Conservation (phyloP, 2,113 vertebrate genomes). For the Misgurnus anguillicaudatus region DNA sequence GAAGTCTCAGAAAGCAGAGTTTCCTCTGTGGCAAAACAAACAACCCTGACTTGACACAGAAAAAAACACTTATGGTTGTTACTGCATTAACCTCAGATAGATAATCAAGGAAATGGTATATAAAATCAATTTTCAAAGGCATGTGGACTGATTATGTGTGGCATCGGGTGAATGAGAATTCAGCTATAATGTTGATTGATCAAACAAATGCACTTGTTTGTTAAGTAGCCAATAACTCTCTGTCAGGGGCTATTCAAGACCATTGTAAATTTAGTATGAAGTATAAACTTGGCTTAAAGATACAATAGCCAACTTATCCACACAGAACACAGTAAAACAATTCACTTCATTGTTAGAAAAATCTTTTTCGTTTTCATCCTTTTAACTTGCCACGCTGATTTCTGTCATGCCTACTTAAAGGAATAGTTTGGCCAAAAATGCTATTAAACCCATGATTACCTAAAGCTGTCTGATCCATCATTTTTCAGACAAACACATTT, state of each 20-base stretch:
- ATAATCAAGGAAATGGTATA: constrained; percentile 36
- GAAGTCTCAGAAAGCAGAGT: constrained; percentile 9
- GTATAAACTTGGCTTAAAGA: not conserved
- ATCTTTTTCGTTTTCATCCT: too few species aligned
- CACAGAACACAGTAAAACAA: too few species aligned
- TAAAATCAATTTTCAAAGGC: constrained; percentile 52
- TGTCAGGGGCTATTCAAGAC: constrained; percentile 14
- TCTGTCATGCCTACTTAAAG: too few species aligned
- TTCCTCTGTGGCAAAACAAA: constrained; percentile 27
- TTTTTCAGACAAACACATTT: too few species aligned
- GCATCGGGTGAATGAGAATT: constrained; percentile 38
- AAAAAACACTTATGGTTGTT: not conserved
- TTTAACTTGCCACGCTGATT: too few species aligned
- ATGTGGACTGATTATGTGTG: constrained; percentile 42
- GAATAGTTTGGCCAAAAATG: too few species aligned
- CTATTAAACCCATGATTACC: too few species aligned
- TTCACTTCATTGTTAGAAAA: too few species aligned
- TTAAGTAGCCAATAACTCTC: constrained; percentile 47
- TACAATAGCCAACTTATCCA: not conserved
- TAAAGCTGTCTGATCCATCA: too few species aligned
- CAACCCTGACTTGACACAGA: constrained; percentile 21
- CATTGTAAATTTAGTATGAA: not conserved
- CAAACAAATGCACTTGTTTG: constrained; percentile 41
- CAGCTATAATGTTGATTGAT: constrained; percentile 46
- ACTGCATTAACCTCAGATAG: constrained; percentile 21